Evolutionary conservation across 1,140 invertebrate species (phyloP).

Genomic region (Scylla paramamosain): DNA sequence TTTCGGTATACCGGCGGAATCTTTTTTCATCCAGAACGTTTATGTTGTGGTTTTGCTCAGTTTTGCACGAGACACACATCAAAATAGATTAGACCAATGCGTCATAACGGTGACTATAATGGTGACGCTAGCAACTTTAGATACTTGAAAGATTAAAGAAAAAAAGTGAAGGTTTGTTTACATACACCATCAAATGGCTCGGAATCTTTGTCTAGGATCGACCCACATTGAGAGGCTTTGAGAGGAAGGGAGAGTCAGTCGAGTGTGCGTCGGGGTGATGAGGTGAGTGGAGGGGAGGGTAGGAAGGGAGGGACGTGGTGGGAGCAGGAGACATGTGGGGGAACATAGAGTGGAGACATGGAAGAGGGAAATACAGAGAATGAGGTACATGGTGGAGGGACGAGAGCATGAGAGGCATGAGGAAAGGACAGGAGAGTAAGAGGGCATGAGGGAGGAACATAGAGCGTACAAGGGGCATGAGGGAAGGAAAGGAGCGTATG

Average conservation of each 20-base stretch:
- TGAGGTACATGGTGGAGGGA: neutral
- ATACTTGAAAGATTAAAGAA: neutral
- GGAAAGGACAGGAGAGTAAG: neutral
- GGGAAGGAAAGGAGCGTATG: neutral
- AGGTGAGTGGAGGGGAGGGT: no score
- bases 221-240: neutral
- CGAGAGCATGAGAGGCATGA: neutral
- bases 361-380: neutral
- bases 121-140: neutral
- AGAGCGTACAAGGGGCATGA: neutral
- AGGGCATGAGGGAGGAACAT: no score
- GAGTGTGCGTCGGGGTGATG: neutral
- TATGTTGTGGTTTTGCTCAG: neutral
- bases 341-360: neutral
- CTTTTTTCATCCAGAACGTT: neutral
- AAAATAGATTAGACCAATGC: neutral
- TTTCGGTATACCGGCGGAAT: neutral
- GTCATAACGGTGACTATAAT: neutral
- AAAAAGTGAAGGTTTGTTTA: neutral
- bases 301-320: neutral
- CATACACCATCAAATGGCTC: neutral
- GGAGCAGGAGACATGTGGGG: neutral
- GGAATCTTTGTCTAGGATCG: conserved; percentile 10
- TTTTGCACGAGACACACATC: neutral
- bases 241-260: neutral